Evolutionary conservation across 2,113 vertebrate species (phyloP).

Genomic region (Chitala chitala): DNA sequence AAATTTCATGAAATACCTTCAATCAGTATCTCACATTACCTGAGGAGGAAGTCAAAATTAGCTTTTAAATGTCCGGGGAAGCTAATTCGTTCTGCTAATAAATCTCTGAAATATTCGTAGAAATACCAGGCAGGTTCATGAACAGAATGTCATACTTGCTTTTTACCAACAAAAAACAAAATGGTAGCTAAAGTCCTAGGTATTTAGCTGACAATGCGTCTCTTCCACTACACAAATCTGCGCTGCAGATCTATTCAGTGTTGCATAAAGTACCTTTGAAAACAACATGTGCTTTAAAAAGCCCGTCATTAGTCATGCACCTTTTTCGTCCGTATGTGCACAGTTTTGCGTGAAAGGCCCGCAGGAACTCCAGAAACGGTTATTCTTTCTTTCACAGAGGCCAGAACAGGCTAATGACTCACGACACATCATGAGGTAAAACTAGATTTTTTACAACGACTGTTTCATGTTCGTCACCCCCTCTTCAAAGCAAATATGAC

Average conservation of each 20-base stretch:
- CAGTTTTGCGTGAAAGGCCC: background rate
- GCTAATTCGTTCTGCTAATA: background rate
- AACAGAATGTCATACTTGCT: background rate
- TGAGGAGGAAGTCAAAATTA: background rate
- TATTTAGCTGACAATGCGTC: background rate
- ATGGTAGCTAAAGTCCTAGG: background rate
- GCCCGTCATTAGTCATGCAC: background rate
- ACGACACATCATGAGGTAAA: background rate
- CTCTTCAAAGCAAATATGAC: background rate
- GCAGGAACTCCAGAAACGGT: background rate
- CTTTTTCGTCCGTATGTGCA: background rate
- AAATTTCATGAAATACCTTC: background rate
- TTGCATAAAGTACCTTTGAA: background rate
- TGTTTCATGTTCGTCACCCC: background rate
- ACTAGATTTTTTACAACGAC: background rate
- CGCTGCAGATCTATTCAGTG: conserved; percentile 2
- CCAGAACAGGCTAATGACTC: background rate
- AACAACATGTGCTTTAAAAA: conserved; percentile 4
- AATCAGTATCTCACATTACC: background rate
- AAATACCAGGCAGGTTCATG: background rate
- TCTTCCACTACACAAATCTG: background rate
- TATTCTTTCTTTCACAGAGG: background rate
- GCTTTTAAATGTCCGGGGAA: background rate
- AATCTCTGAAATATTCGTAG: background rate
- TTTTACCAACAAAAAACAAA: background rate